Percentiles rank a stretch among this genome's conserved stretches.
Evolutionary conservation across 2,888 invertebrate genomes (phyloP).

Genomic region (Thelaira solivaga): DNA sequence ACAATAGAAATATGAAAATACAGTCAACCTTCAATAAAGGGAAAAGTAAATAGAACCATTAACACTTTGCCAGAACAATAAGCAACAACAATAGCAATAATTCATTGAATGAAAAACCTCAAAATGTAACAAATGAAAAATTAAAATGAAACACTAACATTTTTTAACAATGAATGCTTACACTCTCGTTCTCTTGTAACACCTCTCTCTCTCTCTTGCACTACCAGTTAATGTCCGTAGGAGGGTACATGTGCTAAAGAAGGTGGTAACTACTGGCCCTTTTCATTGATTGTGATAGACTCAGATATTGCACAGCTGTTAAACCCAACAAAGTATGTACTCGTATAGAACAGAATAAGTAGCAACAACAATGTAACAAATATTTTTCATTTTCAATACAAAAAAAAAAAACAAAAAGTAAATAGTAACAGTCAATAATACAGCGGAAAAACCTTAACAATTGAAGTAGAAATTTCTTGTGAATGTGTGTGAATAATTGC

Average conservation of each 20-base stretch:
- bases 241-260: neutral
- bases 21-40: slow-evolving; percentile 46
- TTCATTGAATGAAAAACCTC: slow-evolving; percentile 39
- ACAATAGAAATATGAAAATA: slow-evolving; percentile 3
- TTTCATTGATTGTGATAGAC: slow-evolving; percentile 27
- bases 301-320: slow-evolving; percentile 44
- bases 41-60: slow-evolving; percentile 54
- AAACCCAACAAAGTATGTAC: slow-evolving; percentile 36
- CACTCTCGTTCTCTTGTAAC: no score
- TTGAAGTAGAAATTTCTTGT: slow-evolving; percentile 8
- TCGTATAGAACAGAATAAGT: neutral
- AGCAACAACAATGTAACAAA: slow-evolving; percentile 44
- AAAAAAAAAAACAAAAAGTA: neutral
- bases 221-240: neutral
- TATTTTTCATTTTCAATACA: slow-evolving; percentile 30
- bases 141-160: slow-evolving; percentile 40
- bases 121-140: slow-evolving; percentile 53
- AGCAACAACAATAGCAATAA: neutral
- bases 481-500: neutral
- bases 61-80: slow-evolving; percentile 50
- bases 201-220: no score
- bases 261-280: slow-evolving; percentile 32
- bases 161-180: slow-evolving; percentile 9
- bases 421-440: slow-evolving; percentile 5
- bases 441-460: slow-evolving; percentile 31